A percentile compares a stretch with the other conserved stretches of the same genome.
Conservation (phyloP, 2,888 invertebrate genomes). For the Tetheella fluctuosa region DNA sequence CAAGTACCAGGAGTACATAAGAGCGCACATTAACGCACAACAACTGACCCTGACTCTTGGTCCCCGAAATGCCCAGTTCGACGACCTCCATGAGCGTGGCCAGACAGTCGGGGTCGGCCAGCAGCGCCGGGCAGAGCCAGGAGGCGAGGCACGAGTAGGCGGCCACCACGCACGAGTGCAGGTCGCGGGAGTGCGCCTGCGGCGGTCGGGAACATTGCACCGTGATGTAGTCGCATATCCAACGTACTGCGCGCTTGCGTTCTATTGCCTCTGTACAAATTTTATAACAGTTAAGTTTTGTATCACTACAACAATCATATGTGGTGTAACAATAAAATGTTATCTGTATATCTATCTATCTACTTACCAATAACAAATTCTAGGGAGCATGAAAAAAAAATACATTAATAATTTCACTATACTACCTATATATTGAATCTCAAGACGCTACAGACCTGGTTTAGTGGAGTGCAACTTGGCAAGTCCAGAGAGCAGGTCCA, state of each 20-base stretch:
- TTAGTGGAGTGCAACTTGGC: slow-evolving; percentile 95
- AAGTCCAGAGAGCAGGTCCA: slow-evolving; percentile 95
- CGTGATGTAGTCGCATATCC: slow-evolving; percentile 99
- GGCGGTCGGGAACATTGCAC: slow-evolving; percentile 97
- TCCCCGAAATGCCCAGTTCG: slow-evolving; percentile 98
- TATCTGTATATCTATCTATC: neutral
- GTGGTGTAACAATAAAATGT: too few relatives aligned
- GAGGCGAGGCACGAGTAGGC: slow-evolving; percentile 95
- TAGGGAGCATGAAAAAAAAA: slow-evolving; percentile 62
- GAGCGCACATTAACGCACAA: too few relatives aligned
- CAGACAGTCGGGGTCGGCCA: slow-evolving; percentile 96
- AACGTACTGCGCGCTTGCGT: slow-evolving; percentile 96
- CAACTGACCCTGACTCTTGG: slow-evolving; percentile 89
- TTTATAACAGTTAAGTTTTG: neutral
- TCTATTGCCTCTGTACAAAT: slow-evolving; percentile 89
- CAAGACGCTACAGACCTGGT: slow-evolving; percentile 87
- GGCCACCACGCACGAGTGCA: slow-evolving; percentile 97
- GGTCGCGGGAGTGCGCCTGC: slow-evolving; percentile 95
- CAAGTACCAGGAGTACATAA: neutral
- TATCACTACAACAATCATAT: too few relatives aligned
- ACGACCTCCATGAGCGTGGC: slow-evolving; percentile 97
- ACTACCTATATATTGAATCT: neutral
- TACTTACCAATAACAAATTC: slow-evolving; percentile 69
- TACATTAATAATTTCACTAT: neutral
- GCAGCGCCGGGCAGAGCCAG: slow-evolving; percentile 96